Conservation (phyloP, 2,113 vertebrate species). For the Platichthys flesus region DNA sequence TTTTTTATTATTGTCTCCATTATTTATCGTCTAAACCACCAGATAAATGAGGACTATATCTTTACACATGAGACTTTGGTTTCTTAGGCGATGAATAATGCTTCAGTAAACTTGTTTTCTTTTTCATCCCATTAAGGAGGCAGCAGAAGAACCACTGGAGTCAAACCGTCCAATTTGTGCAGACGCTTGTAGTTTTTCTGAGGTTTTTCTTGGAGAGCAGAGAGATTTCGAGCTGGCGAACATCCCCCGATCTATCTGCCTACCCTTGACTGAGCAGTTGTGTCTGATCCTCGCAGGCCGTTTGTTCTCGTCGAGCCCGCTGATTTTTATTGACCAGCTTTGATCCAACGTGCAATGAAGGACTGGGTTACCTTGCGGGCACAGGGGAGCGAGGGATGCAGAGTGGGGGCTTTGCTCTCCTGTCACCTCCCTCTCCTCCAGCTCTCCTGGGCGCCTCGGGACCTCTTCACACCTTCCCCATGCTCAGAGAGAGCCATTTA, state of each 20-base stretch:
- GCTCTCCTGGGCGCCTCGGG: conserved; percentile 10
- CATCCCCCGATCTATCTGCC: conserved; percentile 13
- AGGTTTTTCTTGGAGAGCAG: background rate
- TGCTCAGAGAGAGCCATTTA: conserved; percentile 47
- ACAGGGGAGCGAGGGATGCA: conserved; percentile 25
- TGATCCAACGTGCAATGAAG: conserved; percentile 62
- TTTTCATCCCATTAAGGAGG: conserved; percentile 27
- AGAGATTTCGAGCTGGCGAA: conserved; percentile 20
- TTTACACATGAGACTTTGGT: conserved; percentile 61
- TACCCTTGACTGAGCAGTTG: conserved; percentile 43
- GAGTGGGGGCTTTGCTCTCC: conserved; percentile 35
- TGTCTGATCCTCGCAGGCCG: conserved; percentile 16
- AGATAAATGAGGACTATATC: conserved; percentile 58
- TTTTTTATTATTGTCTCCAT: conserved; percentile 56
- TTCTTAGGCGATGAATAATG: conserved; percentile 54
- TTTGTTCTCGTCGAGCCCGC: conserved; percentile 46
- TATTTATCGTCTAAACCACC: conserved; percentile 60
- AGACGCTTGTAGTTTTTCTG: background rate
- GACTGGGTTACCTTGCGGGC: conserved; percentile 56
- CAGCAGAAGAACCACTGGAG: conserved; percentile 14
- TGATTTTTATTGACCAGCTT: conserved; percentile 58
- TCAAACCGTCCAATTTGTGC: conserved; percentile 40
- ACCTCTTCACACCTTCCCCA: conserved; percentile 15
- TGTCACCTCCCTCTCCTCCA: conserved; percentile 17
- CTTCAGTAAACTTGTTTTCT: conserved; percentile 46